These are phyloP conservation scores for Cephus pygmeus DNA, from an alignment of 2,888 invertebrate genomes.

Conservation along the genomic window DNA sequence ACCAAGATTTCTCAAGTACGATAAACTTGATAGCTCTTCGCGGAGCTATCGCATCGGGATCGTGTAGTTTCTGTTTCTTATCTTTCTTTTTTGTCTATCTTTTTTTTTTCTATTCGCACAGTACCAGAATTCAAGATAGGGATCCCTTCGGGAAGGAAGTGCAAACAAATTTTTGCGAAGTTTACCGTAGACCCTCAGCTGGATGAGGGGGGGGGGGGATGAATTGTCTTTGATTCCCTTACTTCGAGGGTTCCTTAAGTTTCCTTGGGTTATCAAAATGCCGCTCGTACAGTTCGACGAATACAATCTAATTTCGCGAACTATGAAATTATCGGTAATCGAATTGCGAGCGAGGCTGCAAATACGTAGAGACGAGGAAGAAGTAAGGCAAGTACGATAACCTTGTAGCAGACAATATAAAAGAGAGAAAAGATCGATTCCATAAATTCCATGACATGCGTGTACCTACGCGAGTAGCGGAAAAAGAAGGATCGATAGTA, in stretches of 20 bases:
- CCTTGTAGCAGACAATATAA: not conserved
- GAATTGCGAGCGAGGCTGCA: not conserved
- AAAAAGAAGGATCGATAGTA: not conserved
- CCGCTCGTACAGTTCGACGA: not conserved
- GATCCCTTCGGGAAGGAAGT: not conserved
- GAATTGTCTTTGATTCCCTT: not conserved
- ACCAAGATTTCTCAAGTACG: not conserved
- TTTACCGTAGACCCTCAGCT: not conserved
- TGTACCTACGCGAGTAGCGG: not conserved
- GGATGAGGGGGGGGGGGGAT: not conserved
- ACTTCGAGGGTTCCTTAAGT: not conserved
- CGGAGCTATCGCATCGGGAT: too few relatives aligned
- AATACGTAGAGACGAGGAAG: not conserved
- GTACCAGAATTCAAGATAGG: not conserved
- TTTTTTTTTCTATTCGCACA: not conserved
- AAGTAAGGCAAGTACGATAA: not conserved
- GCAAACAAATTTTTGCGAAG: not conserved
- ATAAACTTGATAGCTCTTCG: not conserved
- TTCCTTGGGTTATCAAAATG: not conserved
- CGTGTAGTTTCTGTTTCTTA: not conserved
- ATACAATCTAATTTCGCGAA: not conserved
- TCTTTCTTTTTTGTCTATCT: not conserved
- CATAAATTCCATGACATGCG: not conserved
- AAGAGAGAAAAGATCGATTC: not conserved
- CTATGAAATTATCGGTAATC: not conserved